Percentiles rank a stretch among this genome's conserved stretches.
Conservation (phyloP, 37 sponge, comb jelly and placozoan genomes). For the Spongilla lacustris region DNA sequence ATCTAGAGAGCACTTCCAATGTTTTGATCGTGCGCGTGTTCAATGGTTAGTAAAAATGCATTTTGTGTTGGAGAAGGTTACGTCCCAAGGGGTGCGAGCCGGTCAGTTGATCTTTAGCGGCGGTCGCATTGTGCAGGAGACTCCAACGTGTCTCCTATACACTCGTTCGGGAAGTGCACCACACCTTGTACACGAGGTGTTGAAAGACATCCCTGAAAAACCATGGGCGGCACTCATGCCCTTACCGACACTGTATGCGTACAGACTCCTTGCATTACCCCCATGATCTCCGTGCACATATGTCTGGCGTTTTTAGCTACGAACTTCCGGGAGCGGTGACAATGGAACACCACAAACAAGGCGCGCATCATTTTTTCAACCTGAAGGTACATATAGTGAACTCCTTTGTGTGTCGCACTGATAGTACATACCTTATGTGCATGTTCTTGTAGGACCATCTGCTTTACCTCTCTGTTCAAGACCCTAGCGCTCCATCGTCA, state of each 20-base stretch:
- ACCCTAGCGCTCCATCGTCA: slow-evolving; percentile 50
- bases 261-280: not conserved
- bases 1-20: not conserved
- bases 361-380: slow-evolving; percentile 60
- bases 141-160: slow-evolving; percentile 73
- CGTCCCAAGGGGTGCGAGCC: slow-evolving; percentile 38
- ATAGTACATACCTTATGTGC: too few species aligned
- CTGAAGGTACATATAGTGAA: slow-evolving; percentile 40
- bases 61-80: slow-evolving; percentile 40
- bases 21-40: not conserved
- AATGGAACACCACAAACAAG: slow-evolving; percentile 27
- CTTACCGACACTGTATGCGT: slow-evolving; percentile 51
- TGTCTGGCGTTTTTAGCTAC: slow-evolving; percentile 40
- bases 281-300: too few species aligned
- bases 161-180: slow-evolving; percentile 79
- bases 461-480: slow-evolving; percentile 76
- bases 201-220: slow-evolving; percentile 22
- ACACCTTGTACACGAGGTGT: slow-evolving; percentile 68
- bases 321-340: slow-evolving; percentile 60
- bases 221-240: slow-evolving; percentile 13
- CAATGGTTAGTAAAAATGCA: slow-evolving; percentile 16
- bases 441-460: slow-evolving; percentile 29
- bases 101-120: slow-evolving; percentile 37
- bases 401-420: too few species aligned
- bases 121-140: slow-evolving; percentile 30